A percentile compares a stretch with the other conserved stretches of the same genome.
Conservation (phyloP, 1,140 invertebrate species). For the Danaus plexippus region DNA sequence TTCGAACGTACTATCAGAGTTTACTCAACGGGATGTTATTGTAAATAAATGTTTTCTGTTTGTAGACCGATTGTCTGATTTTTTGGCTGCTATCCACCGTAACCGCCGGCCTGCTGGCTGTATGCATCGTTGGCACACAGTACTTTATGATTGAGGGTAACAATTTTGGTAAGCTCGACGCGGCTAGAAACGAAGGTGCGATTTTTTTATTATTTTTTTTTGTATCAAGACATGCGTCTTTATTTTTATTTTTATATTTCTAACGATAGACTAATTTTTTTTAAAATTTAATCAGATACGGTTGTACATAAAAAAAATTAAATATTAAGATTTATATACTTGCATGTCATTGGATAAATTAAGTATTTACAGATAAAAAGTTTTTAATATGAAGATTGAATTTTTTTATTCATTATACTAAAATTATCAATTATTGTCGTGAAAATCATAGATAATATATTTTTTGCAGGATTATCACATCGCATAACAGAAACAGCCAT, state of each 20-base stretch:
- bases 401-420: no score
- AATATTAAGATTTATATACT: no score
- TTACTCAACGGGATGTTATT: neutral
- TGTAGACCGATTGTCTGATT: conserved; percentile 75
- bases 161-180: conserved; percentile 64
- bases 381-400: no score
- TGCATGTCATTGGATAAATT: no score
- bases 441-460: conserved; percentile 2
- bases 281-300: no score
- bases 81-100: conserved; percentile 76
- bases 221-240: no score
- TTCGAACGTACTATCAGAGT: neutral
- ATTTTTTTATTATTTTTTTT: conserved; percentile 35
- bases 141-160: conserved; percentile 77
- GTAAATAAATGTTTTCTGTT: conserved; percentile 21
- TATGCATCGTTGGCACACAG: conserved; percentile 75
- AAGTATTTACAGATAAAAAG: no score
- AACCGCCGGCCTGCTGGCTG: conserved; percentile 73
- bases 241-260: conserved; percentile 7
- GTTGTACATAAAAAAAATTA: no score
- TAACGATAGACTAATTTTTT: neutral
- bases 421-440: neutral
- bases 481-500: conserved; percentile 62
- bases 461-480: conserved; percentile 51
- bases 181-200: conserved; percentile 55